A percentile compares a stretch with the other conserved stretches of the same genome.
phyloP scores from a whole-genome alignment of 2,888 invertebrate species.

The Lomographa bimaculata region DNA sequence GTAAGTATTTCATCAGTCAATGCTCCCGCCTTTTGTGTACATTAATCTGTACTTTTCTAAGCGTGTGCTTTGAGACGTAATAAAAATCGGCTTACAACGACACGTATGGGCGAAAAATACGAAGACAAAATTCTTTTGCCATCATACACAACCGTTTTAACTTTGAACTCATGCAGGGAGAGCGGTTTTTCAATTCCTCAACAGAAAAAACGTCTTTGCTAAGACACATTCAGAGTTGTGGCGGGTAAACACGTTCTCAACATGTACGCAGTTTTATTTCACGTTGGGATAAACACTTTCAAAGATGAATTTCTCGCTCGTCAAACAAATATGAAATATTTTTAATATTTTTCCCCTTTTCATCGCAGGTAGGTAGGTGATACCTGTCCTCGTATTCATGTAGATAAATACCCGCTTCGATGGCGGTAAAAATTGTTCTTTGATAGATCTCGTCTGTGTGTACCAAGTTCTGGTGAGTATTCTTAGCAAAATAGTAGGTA shows the following conservation, averaged over 20 bases:
- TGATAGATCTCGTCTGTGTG: no score
- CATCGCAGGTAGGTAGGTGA: slow-evolving; percentile 37
- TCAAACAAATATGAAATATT: slow-evolving; percentile 68
- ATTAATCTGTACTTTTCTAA: slow-evolving; percentile 66
- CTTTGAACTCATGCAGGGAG: slow-evolving; percentile 34
- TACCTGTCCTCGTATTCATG: slow-evolving; percentile 36
- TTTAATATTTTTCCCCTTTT: slow-evolving; percentile 54
- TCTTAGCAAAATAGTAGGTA: no score
- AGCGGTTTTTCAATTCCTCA: slow-evolving; percentile 44
- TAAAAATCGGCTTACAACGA: slow-evolving; percentile 76
- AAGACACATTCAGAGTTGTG: slow-evolving; percentile 53
- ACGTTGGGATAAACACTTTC: slow-evolving; percentile 66
- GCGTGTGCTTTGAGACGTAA: slow-evolving; percentile 65
- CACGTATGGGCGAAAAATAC: slow-evolving; percentile 63
- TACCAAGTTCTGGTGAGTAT: no score
- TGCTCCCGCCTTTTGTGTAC: slow-evolving; percentile 52
- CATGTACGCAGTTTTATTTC: slow-evolving; percentile 71
- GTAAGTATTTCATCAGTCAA: slow-evolving; percentile 48
- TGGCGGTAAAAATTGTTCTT: slow-evolving; percentile 7
- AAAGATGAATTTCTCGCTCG: slow-evolving; percentile 69
- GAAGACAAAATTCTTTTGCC: slow-evolving; percentile 39
- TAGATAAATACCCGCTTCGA: slow-evolving; percentile 15
- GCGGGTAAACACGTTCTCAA: slow-evolving; percentile 63
- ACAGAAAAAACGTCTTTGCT: slow-evolving; percentile 53
- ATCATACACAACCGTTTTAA: slow-evolving; percentile 27